A percentile compares a stretch with the other conserved stretches of the same genome.
phyloP scores from a whole-genome alignment of 1,140 invertebrate species.

The Metaphire vulgaris region DNA sequence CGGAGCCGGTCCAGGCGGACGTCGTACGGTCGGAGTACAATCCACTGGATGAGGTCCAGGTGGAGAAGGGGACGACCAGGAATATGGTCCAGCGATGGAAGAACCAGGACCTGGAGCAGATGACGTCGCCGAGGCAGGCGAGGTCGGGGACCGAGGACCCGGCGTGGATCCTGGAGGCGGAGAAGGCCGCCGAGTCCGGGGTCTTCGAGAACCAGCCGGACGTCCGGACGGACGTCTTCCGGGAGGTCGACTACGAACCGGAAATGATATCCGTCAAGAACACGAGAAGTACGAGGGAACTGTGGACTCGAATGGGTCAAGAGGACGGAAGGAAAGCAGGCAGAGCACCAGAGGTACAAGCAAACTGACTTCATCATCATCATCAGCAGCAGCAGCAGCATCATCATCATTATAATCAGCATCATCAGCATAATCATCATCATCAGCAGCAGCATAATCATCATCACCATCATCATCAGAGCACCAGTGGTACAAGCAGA shows the following conservation, averaged over 20 bases:
- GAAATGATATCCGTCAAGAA: conserved; percentile 19
- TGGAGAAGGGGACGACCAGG: conserved; percentile 16
- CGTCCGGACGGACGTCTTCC: conserved; percentile 24
- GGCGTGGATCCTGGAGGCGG: conserved; percentile 6
- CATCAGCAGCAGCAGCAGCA: not conserved
- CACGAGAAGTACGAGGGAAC: not conserved
- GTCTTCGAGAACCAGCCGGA: conserved; percentile 25
- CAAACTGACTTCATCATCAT: not conserved
- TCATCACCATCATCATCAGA: not conserved
- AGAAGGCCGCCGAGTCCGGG: conserved; percentile 15
- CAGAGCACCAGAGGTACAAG: conserved; percentile 11
- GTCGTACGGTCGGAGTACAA: conserved; percentile 5
- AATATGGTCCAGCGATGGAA: conserved; percentile 25
- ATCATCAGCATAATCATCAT: not conserved
- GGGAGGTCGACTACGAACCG: conserved; percentile 16
- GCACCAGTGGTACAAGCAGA: not conserved
- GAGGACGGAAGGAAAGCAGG: not conserved
- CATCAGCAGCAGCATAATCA: too few species aligned
- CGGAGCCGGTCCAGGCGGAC: not conserved
- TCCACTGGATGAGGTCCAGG: not conserved
- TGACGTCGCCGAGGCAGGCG: conserved; percentile 3
- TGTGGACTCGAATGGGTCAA: conserved; percentile 14
- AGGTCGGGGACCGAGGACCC: conserved; percentile 18
- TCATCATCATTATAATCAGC: not conserved
- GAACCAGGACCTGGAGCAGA: conserved; percentile 17